Evolutionary conservation across 2,888 invertebrate species (phyloP), one percentile per base, ranked within the genome.

Genomic region (Euspilapteryx auroguttella): DNA sequence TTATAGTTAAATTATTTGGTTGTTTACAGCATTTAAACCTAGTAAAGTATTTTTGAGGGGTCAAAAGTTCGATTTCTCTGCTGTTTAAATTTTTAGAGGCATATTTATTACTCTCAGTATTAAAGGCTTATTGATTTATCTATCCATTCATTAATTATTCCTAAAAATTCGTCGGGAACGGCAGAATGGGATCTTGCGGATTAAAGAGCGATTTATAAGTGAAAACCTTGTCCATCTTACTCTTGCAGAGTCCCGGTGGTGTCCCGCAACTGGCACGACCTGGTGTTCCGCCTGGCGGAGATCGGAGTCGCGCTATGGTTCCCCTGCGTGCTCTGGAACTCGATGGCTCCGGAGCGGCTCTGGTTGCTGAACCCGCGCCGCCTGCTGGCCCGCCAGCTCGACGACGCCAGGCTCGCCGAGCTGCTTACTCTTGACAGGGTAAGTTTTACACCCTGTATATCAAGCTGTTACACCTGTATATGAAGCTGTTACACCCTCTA

Each of bases 271-370:
- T 90, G 90, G 83, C 92, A 94, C 71, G 93, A 94, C 65, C 79
- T 94, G 41, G 85, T 93, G 40, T 94, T 94, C 68, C 87, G 94
- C 4, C 79, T 92, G 29, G 90, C 89, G 26, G 95, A 95, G 79
- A 89, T 94, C 44, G 94, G 94, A 6, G 93, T 94, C 33, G 91
- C 91, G 42, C 71, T 95, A 49, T 95, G 94, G 94, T 95, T 94
- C 68, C 94, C 94, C 17, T 94, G 94, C 59, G 94, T 94, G 29
- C 79, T 95, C 40, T 95, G 95, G 95, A 95, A 95, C 76, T 94
- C 91, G 41, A 92, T 93, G 83, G 89, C 89, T 57, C 94, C 94
- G 27, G 92, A 93, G 57, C 86, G 92, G 59, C 76, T 95, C 36
- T 95, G 94, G 95, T 87, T 94, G 43, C 75, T 95, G 40, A 95